A percentile compares a stretch with the other conserved stretches of the same genome.
phyloP scores from a whole-genome alignment of 64 coral and sea anemone genomes.

The Actinia tenebrosa region DNA sequence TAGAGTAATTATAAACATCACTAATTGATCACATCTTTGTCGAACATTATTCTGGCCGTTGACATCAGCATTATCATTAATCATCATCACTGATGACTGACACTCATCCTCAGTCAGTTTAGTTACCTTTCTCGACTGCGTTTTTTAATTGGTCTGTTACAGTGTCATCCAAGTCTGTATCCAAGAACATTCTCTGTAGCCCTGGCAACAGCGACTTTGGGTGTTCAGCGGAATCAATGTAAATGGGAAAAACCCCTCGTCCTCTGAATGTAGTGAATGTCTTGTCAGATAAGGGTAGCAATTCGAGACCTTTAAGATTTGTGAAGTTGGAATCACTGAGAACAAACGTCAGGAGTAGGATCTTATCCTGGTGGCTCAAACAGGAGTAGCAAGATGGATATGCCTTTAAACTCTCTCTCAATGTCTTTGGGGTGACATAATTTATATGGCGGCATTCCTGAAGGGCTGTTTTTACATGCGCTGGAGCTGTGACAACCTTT shows the following conservation, averaged over 20 bases:
- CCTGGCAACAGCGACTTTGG: constrained; percentile 39
- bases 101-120: too few relatives aligned
- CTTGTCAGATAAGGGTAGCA: constrained; percentile 49
- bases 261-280: constrained; percentile 21
- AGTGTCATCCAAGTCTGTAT: constrained; percentile 9
- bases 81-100: too few relatives aligned
- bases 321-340: constrained; percentile 48
- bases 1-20: too few relatives aligned
- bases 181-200: constrained; percentile 24
- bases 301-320: constrained; percentile 33
- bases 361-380: constrained; percentile 28
- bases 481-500: constrained; percentile 48
- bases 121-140: constrained; percentile 17
- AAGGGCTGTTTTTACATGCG: constrained; percentile 47
- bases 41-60: too few relatives aligned
- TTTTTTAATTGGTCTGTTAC: constrained; percentile 3
- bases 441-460: not conserved
- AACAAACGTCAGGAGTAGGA: constrained; percentile 48
- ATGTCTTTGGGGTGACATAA: not conserved
- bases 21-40: too few relatives aligned
- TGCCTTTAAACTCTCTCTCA: constrained; percentile 28
- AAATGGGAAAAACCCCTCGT: not conserved
- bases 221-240: constrained; percentile 45
- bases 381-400: not conserved
- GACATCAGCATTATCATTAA: not conserved